Base-by-base conservation (phyloP, 2,113 vertebrate genomes). In the Ageneiosus marmoratus region DNA sequence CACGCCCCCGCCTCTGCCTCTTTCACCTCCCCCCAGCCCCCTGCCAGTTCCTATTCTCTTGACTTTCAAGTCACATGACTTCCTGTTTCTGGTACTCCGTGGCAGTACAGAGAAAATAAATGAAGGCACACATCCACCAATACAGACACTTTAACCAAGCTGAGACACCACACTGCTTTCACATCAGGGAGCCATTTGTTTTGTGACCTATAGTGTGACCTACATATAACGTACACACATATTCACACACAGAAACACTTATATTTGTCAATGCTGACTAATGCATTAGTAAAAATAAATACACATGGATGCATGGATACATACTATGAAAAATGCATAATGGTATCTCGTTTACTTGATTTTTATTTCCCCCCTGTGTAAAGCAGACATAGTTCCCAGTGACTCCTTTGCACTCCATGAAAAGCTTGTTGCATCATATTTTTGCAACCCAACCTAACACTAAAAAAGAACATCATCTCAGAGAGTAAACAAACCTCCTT, bases 61-160 rank as follows among this genome's bases (percentile, higher is more conserved):
- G 76, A 81, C 84, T 85, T 77, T 86, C 60, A 82, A 88, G 79
- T 87, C 90, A 93, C 89, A 73, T 89, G 91, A 91, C 87, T 92
- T 92, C 92, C 92, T 91, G 90, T 88, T 87, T 88, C 84, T 73
- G 67, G 65, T 82, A 20, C 48, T 58, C 48, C 29, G 27, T 82
- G 41, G 70, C 48, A 56, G 62, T 1, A 41, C 4, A 41, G 27
- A 76, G 37, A 27, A 46, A 60, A 34, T 56, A 32, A 29, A 44
- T 1, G 5, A 69, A 69, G 27, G 20, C 48, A 24, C 29, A 69
- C 20, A 56, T 72, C 22, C 32, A 70, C 44, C 20, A 67, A 55
- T 53, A 60, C 73, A 22, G 34, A 16, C 37, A 56, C 18, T 44
- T 44, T 12, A 41, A n/a, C 72, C 34, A 8, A 67, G 11, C 63